Evolutionary conservation across 2,113 vertebrate genomes (phyloP).

Genomic region (Numenius arquata): DNA sequence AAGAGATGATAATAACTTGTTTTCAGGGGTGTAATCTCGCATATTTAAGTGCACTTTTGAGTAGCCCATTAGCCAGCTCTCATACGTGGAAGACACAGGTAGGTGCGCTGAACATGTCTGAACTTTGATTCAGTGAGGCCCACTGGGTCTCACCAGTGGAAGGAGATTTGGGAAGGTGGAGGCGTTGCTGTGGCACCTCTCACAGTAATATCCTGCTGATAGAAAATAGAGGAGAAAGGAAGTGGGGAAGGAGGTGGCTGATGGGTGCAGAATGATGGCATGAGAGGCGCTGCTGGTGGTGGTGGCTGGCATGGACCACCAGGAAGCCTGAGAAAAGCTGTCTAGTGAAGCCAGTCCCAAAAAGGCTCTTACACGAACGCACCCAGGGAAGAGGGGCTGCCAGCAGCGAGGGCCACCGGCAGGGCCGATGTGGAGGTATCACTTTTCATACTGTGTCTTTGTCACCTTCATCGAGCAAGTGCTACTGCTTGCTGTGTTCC

Average conservation of each 20-base stretch:
- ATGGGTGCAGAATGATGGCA: neutral
- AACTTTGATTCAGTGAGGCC: neutral
- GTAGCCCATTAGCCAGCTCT: neutral
- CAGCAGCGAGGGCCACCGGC: neutral
- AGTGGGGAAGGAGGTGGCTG: neutral
- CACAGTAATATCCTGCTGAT: neutral
- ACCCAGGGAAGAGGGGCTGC: neutral
- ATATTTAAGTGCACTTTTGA: neutral
- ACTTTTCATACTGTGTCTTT: neutral
- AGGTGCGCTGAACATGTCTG: neutral
- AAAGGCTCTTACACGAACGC: neutral
- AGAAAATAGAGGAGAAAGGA: neutral
- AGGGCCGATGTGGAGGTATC: rapidly evolving
- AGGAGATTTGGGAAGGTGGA: neutral
- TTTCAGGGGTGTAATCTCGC: neutral
- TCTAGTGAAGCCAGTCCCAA: rapidly evolving
- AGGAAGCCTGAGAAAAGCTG: neutral
- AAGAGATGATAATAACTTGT: neutral
- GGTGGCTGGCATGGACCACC: neutral
- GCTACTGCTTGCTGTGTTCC: neutral
- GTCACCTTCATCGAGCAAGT: neutral
- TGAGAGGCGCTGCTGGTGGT: neutral
- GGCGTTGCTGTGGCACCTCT: neutral
- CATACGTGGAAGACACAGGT: neutral
- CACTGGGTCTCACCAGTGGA: neutral